A percentile compares a stretch with the other conserved stretches of the same genome.
phyloP scores from a whole-genome alignment of 2,113 vertebrate species.

The Spermophilus dauricus region DNA sequence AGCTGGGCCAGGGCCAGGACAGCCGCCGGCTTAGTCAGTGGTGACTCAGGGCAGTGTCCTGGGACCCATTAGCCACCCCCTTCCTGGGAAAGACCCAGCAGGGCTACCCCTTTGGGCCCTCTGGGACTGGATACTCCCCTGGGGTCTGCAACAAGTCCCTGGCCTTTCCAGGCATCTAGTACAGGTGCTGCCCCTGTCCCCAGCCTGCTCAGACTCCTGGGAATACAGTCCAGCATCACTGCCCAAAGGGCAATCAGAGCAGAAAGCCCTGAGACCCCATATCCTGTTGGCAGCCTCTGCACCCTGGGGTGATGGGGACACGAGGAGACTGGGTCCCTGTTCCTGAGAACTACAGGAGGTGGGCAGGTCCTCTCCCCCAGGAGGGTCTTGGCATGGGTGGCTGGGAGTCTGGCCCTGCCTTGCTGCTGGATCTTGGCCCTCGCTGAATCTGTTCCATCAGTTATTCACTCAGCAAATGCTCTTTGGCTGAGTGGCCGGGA shows the following conservation, averaged over 20 bases:
- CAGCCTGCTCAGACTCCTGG: not conserved
- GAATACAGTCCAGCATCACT: not conserved
- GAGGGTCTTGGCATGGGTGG: not conserved
- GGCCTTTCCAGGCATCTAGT: not conserved
- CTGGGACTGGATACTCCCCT: not conserved
- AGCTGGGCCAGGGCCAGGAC: not conserved
- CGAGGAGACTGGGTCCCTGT: not conserved
- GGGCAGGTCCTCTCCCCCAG: not conserved
- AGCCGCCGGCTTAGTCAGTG: constrained; percentile 39
- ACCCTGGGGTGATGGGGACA: not conserved
- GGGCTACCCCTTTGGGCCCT: not conserved
- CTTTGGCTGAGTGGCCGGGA: not conserved
- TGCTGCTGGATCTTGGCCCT: not conserved
- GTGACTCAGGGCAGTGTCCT: constrained; percentile 62
- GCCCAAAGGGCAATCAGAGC: not conserved
- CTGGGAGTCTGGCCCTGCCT: not conserved
- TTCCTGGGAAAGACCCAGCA: not conserved
- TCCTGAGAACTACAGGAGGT: not conserved
- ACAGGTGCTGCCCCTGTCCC: not conserved
- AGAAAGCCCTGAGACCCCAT: not conserved
- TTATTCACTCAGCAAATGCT: constrained; percentile 7
- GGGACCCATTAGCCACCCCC: not conserved
- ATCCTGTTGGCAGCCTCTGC: not conserved
- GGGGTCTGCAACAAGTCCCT: not conserved
- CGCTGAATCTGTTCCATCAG: not conserved